These are phyloP conservation scores for Gila orcuttii DNA, from an alignment of 2,113 vertebrate genomes.

Conservation along the genomic window DNA sequence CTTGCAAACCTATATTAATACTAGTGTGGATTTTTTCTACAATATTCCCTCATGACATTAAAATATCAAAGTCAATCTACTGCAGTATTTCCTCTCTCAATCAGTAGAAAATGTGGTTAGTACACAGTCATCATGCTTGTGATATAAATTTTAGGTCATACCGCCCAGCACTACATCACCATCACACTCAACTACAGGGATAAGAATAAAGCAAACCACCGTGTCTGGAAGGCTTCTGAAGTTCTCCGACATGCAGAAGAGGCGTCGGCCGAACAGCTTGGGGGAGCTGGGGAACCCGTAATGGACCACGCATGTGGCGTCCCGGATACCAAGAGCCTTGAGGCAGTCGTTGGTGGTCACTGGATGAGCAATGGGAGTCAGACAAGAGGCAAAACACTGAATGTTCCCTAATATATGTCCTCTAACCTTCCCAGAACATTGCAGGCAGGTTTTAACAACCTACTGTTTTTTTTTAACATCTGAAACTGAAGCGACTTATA, in stretches of 20 bases:
- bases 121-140: too few species aligned
- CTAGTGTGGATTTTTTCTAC: too few species aligned
- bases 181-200: too few species aligned
- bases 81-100: too few species aligned
- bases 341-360: slow-evolving; percentile 84
- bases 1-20: too few species aligned
- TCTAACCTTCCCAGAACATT: not conserved
- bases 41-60: too few species aligned
- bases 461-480: too few species aligned
- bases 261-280: slow-evolving; percentile 79
- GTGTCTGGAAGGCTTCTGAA: slow-evolving; percentile 74
- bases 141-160: too few species aligned
- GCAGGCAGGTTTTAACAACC: not conserved
- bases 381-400: not conserved
- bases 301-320: slow-evolving; percentile 88
- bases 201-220: slow-evolving; percentile 64
- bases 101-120: too few species aligned
- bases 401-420: not conserved
- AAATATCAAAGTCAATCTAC: too few species aligned
- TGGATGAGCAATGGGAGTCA: slow-evolving; percentile 55
- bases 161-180: too few species aligned
- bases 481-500: too few species aligned
- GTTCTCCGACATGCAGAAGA: slow-evolving; percentile 81
- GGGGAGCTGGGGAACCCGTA: slow-evolving; percentile 84
- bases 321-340: slow-evolving; percentile 78